phyloP scores from a whole-genome alignment of 2,888 invertebrate species.

The Sminthurides aquaticus region DNA sequence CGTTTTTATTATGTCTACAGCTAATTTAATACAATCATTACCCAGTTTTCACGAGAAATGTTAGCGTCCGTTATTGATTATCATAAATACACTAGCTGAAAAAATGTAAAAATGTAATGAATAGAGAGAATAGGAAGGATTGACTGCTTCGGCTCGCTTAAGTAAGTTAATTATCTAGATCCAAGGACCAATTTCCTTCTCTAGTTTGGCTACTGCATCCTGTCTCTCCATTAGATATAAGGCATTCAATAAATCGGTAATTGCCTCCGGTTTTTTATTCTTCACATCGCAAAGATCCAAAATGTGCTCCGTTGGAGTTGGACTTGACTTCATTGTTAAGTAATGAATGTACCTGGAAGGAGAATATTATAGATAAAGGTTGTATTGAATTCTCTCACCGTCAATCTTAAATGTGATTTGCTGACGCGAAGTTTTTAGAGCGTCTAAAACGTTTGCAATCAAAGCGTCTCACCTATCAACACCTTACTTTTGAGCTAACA shows the following conservation, averaged over 20 bases:
- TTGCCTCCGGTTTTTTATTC: constrained; percentile 70
- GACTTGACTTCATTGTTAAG: constrained; percentile 91
- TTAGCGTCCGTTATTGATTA: constrained; percentile 5
- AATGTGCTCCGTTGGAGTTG: constrained; percentile 92
- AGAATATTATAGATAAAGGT: too few relatives aligned
- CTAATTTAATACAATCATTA: constrained; percentile 1
- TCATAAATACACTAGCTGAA: neutral
- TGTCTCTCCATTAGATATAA: constrained; percentile 77
- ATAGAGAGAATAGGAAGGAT: neutral
- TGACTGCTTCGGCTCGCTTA: too few relatives aligned
- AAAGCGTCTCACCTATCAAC: constrained; percentile 68
- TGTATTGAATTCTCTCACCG: too few relatives aligned
- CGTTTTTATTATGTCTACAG: too few relatives aligned
- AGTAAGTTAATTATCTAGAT: too few relatives aligned
- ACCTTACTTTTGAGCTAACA: constrained; percentile 81
- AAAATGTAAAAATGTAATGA: neutral
- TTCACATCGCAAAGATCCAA: constrained; percentile 91
- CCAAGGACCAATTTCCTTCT: constrained; percentile 56
- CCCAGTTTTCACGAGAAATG: neutral
- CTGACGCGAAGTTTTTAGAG: too few relatives aligned
- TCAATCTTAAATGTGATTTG: too few relatives aligned
- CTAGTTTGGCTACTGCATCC: constrained; percentile 75
- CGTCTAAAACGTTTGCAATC: too few relatives aligned
- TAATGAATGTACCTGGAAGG: constrained; percentile 73
- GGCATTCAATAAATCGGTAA: constrained; percentile 74